Evolutionary conservation across 2,888 invertebrate genomes (phyloP), one percentile per base, ranked within the genome.

Genomic region (Synergus laeviventris): DNA sequence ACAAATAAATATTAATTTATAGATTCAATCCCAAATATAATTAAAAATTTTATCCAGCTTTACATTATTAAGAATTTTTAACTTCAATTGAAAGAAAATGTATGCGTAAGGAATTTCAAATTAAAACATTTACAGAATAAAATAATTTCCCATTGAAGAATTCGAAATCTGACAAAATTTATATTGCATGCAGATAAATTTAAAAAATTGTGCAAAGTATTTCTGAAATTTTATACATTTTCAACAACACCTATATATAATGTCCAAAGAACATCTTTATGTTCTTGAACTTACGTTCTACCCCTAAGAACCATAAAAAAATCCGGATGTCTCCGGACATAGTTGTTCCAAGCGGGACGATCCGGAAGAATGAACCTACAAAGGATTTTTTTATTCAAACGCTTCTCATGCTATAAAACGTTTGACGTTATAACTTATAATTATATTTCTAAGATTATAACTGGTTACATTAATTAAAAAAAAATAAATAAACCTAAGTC

Each of bases 301-400:
- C 87, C 84, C 81, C 84, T 89, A 86, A 90, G 89, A 79, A 90
- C 86, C 84, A 88, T 87, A 88, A 87, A 87, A 90, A 90, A 90
- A 84, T 90, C 89, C 81, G 89, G 90, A 83, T 86, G 86, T 82
- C 87, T 84, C 82, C 88, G 88, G 74, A 88, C 84, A 80, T 89
- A 88, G 87, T 86, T 88, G 84, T 84, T 88, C 88, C 89, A 89
- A 73, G 85, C 84, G 21, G 86, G 87, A 81, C 88, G 89, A 78
- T 85, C 85, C 78, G 86, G 83, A 81, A 81, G 84, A 81, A 84
- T 85, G 79, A 83, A 84, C 88, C 89, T 89, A 86, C 64, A 86
- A 82, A 85, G 79, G 62, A 74, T 74, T 78, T 79, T 81, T 70
- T 73, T 75, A 81, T 61, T 73, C 66, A 78, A 78, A 80, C 12